Percentiles rank a stretch among this genome's conserved stretches.
Evolutionary conservation across 1,140 invertebrate genomes (phyloP).

Genomic region (Lepeophtheirus salmonis): DNA sequence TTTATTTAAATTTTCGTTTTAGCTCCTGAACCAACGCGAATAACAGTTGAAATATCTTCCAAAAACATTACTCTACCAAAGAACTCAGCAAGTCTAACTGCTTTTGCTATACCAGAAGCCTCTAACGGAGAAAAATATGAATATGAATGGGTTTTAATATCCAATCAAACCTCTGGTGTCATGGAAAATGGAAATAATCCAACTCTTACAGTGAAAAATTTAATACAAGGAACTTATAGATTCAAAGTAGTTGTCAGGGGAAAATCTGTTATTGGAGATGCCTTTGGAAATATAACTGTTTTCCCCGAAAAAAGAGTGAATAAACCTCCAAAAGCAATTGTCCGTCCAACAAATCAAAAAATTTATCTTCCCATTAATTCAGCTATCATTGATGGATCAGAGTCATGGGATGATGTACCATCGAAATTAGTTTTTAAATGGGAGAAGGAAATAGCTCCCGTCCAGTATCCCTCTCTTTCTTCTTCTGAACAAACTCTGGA

Average conservation of each 20-base stretch:
- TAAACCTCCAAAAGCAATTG: slow-evolving; percentile 59
- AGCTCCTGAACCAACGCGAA: not conserved
- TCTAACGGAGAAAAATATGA: slow-evolving; percentile 45
- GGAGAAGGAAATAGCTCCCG: slow-evolving; percentile 57
- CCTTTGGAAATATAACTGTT: slow-evolving; percentile 76
- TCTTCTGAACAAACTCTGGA: slow-evolving; percentile 41
- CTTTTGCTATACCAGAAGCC: slow-evolving; percentile 11
- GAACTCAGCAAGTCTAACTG: slow-evolving; percentile 18
- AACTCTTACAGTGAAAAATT: slow-evolving; percentile 27
- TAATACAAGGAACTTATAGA: slow-evolving; percentile 47
- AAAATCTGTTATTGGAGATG: slow-evolving; percentile 52
- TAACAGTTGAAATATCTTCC: slow-evolving; percentile 11
- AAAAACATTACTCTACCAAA: slow-evolving; percentile 18
- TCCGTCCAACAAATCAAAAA: slow-evolving; percentile 57
- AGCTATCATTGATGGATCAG: slow-evolving; percentile 25
- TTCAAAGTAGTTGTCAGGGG: slow-evolving; percentile 60
- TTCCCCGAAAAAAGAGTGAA: slow-evolving; percentile 66
- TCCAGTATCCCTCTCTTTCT: not conserved
- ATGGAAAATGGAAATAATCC: slow-evolving; percentile 67
- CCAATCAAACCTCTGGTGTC: slow-evolving; percentile 44
- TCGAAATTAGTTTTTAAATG: slow-evolving; percentile 53
- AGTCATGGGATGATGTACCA: slow-evolving; percentile 47
- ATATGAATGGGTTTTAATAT: slow-evolving; percentile 68
- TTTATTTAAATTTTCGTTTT: too few species aligned
- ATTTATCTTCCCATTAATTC: slow-evolving; percentile 71